These are phyloP conservation scores for Struthio camelus DNA, from an alignment of 2,113 vertebrate genomes.

Conservation along the genomic window DNA sequence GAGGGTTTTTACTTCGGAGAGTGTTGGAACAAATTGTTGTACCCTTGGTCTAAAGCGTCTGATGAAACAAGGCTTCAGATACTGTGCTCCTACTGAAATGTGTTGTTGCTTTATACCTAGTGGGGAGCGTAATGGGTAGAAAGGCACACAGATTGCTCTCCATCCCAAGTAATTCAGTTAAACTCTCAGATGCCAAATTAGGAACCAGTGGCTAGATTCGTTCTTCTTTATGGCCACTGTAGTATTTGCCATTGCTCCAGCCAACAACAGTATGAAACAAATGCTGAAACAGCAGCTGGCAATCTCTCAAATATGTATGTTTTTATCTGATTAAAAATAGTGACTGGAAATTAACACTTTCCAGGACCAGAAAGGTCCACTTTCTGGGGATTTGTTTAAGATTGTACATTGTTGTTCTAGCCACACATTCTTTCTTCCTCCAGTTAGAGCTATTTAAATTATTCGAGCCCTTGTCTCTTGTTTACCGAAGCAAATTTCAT, in stretches of 20 bases:
- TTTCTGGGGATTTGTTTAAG: constrained; percentile 18
- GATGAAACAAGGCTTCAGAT: not conserved
- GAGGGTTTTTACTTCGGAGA: not conserved
- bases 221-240: not conserved
- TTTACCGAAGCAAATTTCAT: not conserved
- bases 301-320: not conserved
- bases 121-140: not conserved
- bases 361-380: not conserved
- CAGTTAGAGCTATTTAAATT: not conserved
- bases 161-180: not conserved
- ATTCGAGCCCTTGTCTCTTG: not conserved
- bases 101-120: not conserved
- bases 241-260: not conserved
- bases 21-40: not conserved
- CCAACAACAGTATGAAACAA: not conserved
- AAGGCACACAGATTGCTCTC: not conserved
- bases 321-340: constrained; percentile 31
- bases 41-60: not conserved
- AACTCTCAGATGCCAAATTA: not conserved
- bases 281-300: constrained; percentile 33
- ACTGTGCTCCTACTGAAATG: not conserved
- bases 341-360: not conserved
- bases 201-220: not conserved
- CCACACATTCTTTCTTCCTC: not conserved
- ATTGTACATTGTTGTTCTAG: not conserved